phyloP scores from a whole-genome alignment of 53 echinoderm and acorn worm genomes.

The Patiria pectinifera region DNA sequence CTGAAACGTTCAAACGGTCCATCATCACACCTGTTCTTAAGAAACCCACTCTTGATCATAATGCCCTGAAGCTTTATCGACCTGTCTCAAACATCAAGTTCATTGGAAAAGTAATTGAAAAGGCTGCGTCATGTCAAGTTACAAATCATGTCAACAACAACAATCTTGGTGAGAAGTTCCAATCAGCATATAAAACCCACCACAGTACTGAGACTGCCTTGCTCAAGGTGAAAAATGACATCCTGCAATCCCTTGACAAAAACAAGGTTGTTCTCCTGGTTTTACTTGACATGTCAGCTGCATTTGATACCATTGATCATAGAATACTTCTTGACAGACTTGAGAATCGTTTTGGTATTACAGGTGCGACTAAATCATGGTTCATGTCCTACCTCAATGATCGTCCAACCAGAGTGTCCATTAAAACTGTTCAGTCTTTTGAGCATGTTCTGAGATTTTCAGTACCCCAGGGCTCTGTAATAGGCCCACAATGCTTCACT shows the following conservation, averaged over 20 bases:
- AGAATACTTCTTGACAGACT: too few relatives aligned
- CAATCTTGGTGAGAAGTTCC: not conserved
- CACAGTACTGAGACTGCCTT: not conserved
- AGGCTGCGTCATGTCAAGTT: conserved; percentile 7
- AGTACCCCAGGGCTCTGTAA: not conserved
- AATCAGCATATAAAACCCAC: conserved; percentile 2
- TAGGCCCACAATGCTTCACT: not conserved
- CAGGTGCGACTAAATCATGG: too few relatives aligned
- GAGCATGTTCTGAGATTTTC: not conserved
- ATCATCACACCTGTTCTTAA: not conserved
- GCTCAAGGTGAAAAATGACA: not conserved
- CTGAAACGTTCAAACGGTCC: not conserved
- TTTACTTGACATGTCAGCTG: too few relatives aligned
- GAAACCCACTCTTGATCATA: not conserved
- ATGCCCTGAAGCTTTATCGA: not conserved
- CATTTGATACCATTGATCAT: too few relatives aligned
- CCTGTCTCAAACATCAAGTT: not conserved
- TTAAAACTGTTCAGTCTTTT: too few relatives aligned
- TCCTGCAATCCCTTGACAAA: not conserved
- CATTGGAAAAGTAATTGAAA: not conserved
- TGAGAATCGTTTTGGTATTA: too few relatives aligned
- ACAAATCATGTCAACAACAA: conserved; percentile 11
- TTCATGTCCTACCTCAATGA: not conserved
- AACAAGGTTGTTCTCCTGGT: not conserved
- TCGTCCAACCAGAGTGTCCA: too few relatives aligned